A percentile compares a stretch with the other conserved stretches of the same genome.
phyloP scores from a whole-genome alignment of 1,140 invertebrate species.

The Drosophila mauritiana region DNA sequence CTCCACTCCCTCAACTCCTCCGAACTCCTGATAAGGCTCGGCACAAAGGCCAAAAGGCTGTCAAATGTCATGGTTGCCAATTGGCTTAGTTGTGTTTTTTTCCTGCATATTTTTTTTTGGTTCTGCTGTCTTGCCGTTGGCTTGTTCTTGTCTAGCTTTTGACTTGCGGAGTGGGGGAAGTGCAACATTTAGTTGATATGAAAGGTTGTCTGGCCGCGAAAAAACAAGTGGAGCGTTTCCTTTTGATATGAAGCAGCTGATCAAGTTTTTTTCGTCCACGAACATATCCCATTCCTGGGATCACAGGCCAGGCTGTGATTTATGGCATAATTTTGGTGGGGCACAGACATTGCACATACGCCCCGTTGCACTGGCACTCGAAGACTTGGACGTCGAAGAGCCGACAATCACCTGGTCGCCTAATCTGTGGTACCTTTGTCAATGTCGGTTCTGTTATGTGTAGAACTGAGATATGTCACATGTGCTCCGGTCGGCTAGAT shows the following conservation, averaged over 20 bases:
- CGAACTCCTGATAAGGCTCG: constrained; percentile 70
- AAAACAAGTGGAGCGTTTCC: constrained; percentile 42
- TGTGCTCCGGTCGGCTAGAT: constrained; percentile 49
- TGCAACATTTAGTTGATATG: constrained; percentile 47
- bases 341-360: constrained; percentile 32
- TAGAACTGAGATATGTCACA: constrained; percentile 77
- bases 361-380: constrained; percentile 27
- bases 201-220: constrained; percentile 46
- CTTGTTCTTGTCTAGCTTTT: constrained; percentile 39
- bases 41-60: constrained; percentile 77
- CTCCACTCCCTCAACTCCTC: constrained; percentile 16
- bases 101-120: constrained; percentile 11
- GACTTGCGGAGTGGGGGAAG: constrained; percentile 41
- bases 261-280: constrained; percentile 19
- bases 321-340: constrained; percentile 39
- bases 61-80: constrained; percentile 71
- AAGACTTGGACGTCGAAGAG: constrained; percentile 26
- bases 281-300: constrained; percentile 18
- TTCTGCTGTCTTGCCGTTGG: constrained; percentile 24
- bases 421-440: constrained; percentile 64
- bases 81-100: constrained; percentile 23
- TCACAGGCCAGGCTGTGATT: constrained; percentile 39
- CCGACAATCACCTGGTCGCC: constrained; percentile 56
- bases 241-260: constrained; percentile 33
- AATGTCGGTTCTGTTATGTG: constrained; percentile 58